These are phyloP conservation scores for Stenodema calcarata DNA, from an alignment of 2,888 invertebrate species.

Conservation along the genomic window DNA sequence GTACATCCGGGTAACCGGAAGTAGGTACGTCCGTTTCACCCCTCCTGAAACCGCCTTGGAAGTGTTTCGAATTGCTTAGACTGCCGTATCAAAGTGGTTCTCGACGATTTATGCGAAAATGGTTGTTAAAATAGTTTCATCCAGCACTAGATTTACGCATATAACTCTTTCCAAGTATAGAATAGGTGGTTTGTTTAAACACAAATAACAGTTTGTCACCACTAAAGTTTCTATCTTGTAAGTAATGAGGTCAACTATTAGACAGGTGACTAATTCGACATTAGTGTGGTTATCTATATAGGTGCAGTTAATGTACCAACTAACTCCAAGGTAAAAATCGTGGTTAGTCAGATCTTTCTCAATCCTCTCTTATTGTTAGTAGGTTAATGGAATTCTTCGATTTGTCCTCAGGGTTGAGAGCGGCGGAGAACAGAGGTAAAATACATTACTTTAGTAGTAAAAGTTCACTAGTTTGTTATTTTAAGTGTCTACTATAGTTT, in stretches of 20 bases:
- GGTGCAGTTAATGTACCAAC: background rate
- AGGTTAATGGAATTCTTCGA: background rate
- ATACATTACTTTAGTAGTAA: background rate
- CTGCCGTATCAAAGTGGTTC: background rate
- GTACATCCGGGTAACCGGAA: conserved; percentile 5
- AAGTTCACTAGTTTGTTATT: background rate
- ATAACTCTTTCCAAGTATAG: background rate
- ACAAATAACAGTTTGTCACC: background rate
- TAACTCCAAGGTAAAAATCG: background rate
- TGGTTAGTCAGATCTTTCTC: background rate
- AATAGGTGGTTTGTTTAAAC: background rate
- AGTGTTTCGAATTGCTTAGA: background rate
- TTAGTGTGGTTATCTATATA: background rate
- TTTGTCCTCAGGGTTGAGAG: background rate
- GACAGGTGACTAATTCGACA: background rate
- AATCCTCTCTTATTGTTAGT: background rate
- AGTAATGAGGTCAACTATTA: background rate
- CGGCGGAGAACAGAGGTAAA: background rate
- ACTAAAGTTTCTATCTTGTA: background rate
- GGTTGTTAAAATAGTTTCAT: too few species aligned
- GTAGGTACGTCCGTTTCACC: background rate
- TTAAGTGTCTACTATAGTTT: background rate
- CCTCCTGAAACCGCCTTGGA: background rate
- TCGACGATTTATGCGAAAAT: too few species aligned
- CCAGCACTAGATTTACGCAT: too few species aligned